Evolutionary conservation across 2,888 invertebrate species (phyloP).

Genomic region (Holacanthella duospinosa): DNA sequence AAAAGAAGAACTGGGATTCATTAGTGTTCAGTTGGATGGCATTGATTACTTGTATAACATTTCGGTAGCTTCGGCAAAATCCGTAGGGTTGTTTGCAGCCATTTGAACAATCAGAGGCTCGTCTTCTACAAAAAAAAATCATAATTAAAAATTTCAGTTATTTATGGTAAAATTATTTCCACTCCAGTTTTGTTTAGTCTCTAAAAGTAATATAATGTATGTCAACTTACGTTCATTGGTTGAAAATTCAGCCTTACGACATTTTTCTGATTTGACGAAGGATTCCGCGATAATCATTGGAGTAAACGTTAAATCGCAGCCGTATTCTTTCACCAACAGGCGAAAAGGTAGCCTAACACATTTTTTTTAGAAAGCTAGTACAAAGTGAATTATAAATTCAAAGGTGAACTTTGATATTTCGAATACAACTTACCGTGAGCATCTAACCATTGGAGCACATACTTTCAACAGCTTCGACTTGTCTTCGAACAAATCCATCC

Average conservation of each 20-base stretch:
- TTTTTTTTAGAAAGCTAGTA: not conserved
- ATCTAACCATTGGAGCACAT: constrained; percentile 93
- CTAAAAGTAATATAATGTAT: not conserved
- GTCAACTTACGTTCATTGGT: constrained; percentile 49
- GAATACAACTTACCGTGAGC: constrained; percentile 57
- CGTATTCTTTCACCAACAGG: constrained; percentile 62
- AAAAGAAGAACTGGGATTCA: constrained; percentile 4
- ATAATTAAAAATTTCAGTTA: not conserved
- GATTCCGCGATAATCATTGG: constrained; percentile 96
- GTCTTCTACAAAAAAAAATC: constrained; percentile 50
- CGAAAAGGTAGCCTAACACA: constrained; percentile 67
- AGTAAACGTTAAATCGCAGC: constrained; percentile 80
- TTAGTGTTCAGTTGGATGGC: not conserved
- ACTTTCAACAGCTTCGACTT: constrained; percentile 56
- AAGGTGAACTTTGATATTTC: not conserved
- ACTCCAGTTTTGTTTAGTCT: too few species aligned
- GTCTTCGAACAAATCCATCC: constrained; percentile 53
- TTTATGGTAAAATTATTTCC: not conserved
- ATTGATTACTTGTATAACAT: constrained; percentile 61
- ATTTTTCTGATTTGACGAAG: constrained; percentile 77
- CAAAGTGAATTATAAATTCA: constrained; percentile 6
- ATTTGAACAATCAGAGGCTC: constrained; percentile 85
- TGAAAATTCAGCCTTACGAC: constrained; percentile 69
- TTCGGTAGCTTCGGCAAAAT: constrained; percentile 75
- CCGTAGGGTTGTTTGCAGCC: constrained; percentile 72